Base-by-base conservation (phyloP, 2,888 invertebrate species). In the Melanophora roralis region DNA sequence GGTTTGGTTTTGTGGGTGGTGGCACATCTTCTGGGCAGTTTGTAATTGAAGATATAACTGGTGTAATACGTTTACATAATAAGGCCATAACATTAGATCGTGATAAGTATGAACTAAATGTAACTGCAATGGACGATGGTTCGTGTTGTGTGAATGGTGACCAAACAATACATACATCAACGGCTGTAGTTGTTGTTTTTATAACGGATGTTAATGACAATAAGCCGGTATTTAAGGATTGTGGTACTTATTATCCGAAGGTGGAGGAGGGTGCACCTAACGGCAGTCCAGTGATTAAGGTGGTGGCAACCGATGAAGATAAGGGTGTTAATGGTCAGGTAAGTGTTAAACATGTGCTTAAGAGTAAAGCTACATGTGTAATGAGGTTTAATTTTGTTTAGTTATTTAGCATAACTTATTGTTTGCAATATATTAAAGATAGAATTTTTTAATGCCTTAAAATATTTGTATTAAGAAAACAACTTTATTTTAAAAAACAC, bases 161-260 rank as follows among this genome's bases (percentile, higher is more conserved):
- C 84, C 92, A 93, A 1, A 96, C 95, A 0, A 95, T 96, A 83
- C 97, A 98, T 87, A 97, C 97, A 0, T 97, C 96, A 57, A 97
- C 97, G 0, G 98, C 98, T 7, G 96, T 97, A 1, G 97, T 98
- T 0, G 97, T 98, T 0, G 98, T 98, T 0, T 98, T 98, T 89
- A 97, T 98, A 81, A 98, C 98, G 0, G 98, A 98, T 86, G 97
- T 98, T 19, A 98, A 98, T 88, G 98, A 98, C 87, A 97, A 98
- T 89, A 98, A 98, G 87, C 98, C 98, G 0, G 95, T 96, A 81
- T 98, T 98, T 88, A 96, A 97, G 89, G 96, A 97, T 84, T 98
- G 98, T 87, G 94, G 94, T 1, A 95, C 95, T 1, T 98, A 98
- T 89, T 95, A 95, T 85, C 97, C 97, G 0, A 96, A 97, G 91